Base-by-base conservation (phyloP, 2,113 vertebrate species). In the Corythaixoides concolor region DNA sequence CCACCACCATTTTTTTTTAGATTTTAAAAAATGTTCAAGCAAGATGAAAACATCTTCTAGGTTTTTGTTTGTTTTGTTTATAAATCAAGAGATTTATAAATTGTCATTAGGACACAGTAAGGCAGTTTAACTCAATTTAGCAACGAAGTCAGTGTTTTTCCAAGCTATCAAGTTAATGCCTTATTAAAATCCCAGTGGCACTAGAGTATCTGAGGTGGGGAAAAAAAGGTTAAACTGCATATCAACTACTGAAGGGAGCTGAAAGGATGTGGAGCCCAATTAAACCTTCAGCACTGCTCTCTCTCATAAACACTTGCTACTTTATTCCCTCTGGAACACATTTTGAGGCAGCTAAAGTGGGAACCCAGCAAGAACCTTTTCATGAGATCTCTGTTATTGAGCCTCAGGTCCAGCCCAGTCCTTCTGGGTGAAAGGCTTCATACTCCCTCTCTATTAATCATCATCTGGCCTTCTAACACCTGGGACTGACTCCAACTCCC, bases 191-290 rank as follows among this genome's bases (percentile, higher is more conserved):
- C 97, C 97, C 97, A 55, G 85, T 73, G 93, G 96, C 97, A 88
- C 97, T 95, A 76, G 84, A 72, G 93, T 95, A 97, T 96, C 95
- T 85, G 90, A 93, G 96, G 86, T 94, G 89, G 94, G 77, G 79
- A 79, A 88, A 95, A 93, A 98, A 98, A 98, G 98, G 98, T 98
- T 98, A 98, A 98, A 98, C 97, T 97, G 98, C 94, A 94, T 96
- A 98, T 98, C 96, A 98, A 91, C 97, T 97, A 97, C 97, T 97
- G 97, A 98, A 98, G 95, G 91, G 97, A 98, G 97, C 95, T 91
- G 95, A 97, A 97, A 97, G 97, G 98, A 95, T 94, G 88, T 94
- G 80, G 97, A 97, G 98, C 97, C 98, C 98, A 99, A 98, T 99
- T 99, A 99, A 98, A 98, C 97, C 97, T 96, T 96, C 97, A 94